Evolutionary conservation across 2,113 vertebrate genomes (phyloP), one percentile per base, ranked within the genome.

Genomic region (Pterocles gutturalis): DNA sequence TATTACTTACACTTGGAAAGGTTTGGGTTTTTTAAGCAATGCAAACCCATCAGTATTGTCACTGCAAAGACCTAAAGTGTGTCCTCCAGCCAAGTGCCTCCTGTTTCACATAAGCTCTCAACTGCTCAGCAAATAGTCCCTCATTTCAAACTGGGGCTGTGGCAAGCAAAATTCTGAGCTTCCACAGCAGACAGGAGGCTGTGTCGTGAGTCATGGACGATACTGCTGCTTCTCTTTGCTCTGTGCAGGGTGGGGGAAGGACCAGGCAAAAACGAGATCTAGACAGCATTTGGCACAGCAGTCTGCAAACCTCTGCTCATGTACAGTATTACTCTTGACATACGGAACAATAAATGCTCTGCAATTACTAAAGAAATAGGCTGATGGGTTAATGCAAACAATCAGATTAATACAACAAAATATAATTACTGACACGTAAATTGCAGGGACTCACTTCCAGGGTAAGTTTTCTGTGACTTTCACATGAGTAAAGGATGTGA

Each of bases 311-410:
- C 26, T 43, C 53, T 75, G 43, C 41, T 82, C 34, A 26, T 36
- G 87, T 49, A 55, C 51, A 53, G 26, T 66, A 19, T 81, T 87
- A 38, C 54, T 87, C 83, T 66, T 67, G 82, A 88, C 91, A 91
- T 17, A 21, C 58, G 73, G 62, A 75, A 29, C 36, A 66, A 13
- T 54, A 41, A 84, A 36, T 61, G 53, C 8, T 79, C 34, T 57
- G 45, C 58, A 46, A 38, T 46, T 67, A 38, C 25, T 48, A 11
- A 81, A 61, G 31, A 49, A 86, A 90, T 5, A 61, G 24, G 29
- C 10, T 75, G 18, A 48, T 6, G 66, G 28, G 62, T 79, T 70
- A 73, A 61, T 58, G 58, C 49, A 91, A 84, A 64, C 15, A 55
- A 69, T 18, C 36, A 73, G 36, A 75, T 51, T 34, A 67, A 86